phyloP scores from a whole-genome alignment of 2,888 invertebrate genomes.

The Acutogordius australiensis region DNA sequence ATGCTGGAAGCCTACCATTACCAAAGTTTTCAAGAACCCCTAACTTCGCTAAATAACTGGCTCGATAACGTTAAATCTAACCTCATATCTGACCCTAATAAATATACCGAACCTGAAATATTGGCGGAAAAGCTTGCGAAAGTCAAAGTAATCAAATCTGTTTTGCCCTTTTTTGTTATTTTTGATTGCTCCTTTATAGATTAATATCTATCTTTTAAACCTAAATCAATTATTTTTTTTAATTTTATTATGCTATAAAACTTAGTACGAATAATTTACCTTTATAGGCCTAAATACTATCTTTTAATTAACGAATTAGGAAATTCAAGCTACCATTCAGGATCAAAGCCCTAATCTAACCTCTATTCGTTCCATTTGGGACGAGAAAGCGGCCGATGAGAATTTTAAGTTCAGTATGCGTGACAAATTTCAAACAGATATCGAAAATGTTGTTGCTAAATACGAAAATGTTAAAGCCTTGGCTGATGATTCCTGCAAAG shows the following conservation, averaged over 20 bases:
- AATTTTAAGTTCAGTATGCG: background rate
- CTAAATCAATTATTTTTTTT: no score
- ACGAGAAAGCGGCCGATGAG: background rate
- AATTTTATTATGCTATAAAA: no score
- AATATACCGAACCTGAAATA: slow-evolving; percentile 3
- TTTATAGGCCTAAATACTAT: no score
- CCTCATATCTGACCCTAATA: background rate
- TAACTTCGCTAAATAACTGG: background rate
- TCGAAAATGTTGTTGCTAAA: background rate
- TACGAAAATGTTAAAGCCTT: background rate
- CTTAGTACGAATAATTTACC: no score
- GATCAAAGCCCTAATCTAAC: slow-evolving; percentile 1
- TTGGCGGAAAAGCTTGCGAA: background rate
- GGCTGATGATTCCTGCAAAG: background rate
- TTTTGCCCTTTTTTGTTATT: no score
- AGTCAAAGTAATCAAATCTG: no score
- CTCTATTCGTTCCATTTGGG: background rate
- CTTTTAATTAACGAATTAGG: no score
- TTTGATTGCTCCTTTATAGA: no score
- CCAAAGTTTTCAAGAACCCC: slow-evolving; percentile 8
- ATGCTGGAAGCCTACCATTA: slow-evolving; percentile 4
- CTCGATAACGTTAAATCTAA: background rate
- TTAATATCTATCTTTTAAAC: no score
- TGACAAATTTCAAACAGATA: slow-evolving; percentile 5
- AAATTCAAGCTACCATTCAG: background rate